These are phyloP conservation scores for Sycophaga agraensis DNA, from an alignment of 1,140 invertebrate species.

Conservation along the genomic window DNA sequence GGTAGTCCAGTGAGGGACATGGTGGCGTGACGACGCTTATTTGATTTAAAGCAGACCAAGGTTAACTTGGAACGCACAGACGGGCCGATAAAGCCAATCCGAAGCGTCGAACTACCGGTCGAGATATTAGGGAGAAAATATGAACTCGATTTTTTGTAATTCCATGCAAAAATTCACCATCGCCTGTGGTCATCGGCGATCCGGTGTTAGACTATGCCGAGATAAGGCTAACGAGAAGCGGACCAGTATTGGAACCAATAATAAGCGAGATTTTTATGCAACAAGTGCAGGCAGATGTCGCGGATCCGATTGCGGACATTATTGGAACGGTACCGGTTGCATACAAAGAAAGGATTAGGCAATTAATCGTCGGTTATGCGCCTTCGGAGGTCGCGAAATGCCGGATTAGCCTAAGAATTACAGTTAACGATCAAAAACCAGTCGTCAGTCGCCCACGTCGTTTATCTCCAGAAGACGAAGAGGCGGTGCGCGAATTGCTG, in stretches of 20 bases:
- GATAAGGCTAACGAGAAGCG: neutral
- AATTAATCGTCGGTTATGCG: neutral
- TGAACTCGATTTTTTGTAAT: no score
- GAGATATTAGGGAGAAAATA: no score
- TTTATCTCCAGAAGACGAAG: constrained; percentile 16
- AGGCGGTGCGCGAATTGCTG: constrained; percentile 3
- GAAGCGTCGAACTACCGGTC: no score
- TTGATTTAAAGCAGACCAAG: no score
- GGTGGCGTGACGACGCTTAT: no score
- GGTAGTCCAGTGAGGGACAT: no score
- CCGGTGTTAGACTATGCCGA: constrained; percentile 26
- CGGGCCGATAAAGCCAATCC: no score
- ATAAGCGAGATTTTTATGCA: neutral
- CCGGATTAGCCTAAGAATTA: constrained; percentile 10
- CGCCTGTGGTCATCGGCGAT: constrained; percentile 23
- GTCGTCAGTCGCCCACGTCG: constrained; percentile 8
- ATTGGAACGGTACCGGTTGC: neutral
- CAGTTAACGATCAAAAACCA: neutral
- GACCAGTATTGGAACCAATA: neutral
- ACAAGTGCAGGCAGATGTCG: neutral
- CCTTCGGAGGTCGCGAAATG: neutral
- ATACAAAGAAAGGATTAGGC: neutral
- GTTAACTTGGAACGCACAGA: no score
- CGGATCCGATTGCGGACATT: neutral
- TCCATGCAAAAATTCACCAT: no score